Conservation (phyloP, 2,797 vertebrate species). For the Mormyrops boulengeri region DNA sequence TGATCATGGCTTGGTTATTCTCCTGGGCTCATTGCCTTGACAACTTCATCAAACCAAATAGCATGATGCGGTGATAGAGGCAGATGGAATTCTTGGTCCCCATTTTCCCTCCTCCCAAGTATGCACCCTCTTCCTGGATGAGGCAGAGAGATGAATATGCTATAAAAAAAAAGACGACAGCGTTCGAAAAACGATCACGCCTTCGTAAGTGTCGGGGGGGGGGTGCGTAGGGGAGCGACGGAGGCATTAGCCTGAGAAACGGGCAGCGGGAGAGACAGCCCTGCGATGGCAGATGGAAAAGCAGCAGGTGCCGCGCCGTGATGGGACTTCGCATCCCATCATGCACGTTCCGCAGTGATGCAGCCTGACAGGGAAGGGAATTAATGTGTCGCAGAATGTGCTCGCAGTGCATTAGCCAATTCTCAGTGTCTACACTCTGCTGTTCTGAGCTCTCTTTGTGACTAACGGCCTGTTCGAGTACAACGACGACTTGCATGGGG, state of each 20-base stretch:
- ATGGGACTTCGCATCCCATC: conserved; percentile 74
- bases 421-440: conserved; percentile 50
- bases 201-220: conserved; percentile 52
- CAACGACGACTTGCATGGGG: conserved; percentile 19
- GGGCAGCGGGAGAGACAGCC: conserved; percentile 63
- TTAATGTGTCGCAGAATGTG: conserved; percentile 73
- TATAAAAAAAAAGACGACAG: conserved; percentile 38
- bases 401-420: conserved; percentile 73
- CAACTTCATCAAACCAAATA: conserved; percentile 71
- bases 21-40: conserved; percentile 66
- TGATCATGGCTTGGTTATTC: conserved; percentile 55
- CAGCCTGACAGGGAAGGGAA: conserved; percentile 80
- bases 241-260: conserved; percentile 68
- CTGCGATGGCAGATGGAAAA: conserved; percentile 80
- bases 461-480: conserved; percentile 35
- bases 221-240: conserved; percentile 52
- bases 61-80: conserved; percentile 50
- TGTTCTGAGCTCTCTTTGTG: conserved; percentile 44
- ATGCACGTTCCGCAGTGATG: conserved; percentile 72
- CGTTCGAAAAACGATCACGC: neutral
- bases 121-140: conserved; percentile 25
- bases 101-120: conserved; percentile 40
- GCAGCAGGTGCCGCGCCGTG: conserved; percentile 80
- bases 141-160: conserved; percentile 33
- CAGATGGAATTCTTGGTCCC: conserved; percentile 40